Conservation (phyloP, 2,888 invertebrate genomes). For the Drosophila affinis region DNA sequence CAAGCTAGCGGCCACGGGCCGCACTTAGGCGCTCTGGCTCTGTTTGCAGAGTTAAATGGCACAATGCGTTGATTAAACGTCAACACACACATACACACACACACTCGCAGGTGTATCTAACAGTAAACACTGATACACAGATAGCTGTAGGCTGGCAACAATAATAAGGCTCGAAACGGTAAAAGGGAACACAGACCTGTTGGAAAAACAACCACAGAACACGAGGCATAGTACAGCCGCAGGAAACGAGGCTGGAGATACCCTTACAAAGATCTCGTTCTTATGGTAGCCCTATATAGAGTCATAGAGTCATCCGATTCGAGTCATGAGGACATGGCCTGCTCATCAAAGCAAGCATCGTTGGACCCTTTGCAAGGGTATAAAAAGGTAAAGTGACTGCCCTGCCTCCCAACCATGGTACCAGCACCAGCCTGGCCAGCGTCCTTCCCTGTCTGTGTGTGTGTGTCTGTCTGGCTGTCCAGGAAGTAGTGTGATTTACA, state of each 20-base stretch:
- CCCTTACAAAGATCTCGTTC: not conserved
- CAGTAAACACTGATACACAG: constrained; percentile 38
- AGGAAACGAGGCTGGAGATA: not conserved
- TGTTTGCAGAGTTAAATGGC: constrained; percentile 73
- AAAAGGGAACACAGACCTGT: constrained; percentile 27
- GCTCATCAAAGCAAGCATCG: no score
- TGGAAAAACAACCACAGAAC: constrained; percentile 24
- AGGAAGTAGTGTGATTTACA: constrained; percentile 79
- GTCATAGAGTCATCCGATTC: not conserved
- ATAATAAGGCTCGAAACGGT: constrained; percentile 61
- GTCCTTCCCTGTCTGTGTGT: constrained; percentile 29
- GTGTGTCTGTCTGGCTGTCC: constrained; percentile 15
- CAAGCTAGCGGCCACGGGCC: constrained; percentile 10
- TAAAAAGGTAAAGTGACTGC: constrained; percentile 22
- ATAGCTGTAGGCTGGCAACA: constrained; percentile 43
- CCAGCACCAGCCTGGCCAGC: constrained; percentile 52
- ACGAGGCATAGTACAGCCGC: not conserved
- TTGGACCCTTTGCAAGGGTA: not conserved
- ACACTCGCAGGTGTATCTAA: constrained; percentile 13
- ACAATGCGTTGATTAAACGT: constrained; percentile 79
- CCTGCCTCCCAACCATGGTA: constrained; percentile 33
- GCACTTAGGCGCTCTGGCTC: constrained; percentile 48
- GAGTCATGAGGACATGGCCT: no score
- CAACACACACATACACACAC: constrained; percentile 48
- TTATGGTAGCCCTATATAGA: not conserved